A percentile compares a stretch with the other conserved stretches of the same genome.
phyloP scores from a whole-genome alignment of 2,113 vertebrate species.

The Nibea coibor region DNA sequence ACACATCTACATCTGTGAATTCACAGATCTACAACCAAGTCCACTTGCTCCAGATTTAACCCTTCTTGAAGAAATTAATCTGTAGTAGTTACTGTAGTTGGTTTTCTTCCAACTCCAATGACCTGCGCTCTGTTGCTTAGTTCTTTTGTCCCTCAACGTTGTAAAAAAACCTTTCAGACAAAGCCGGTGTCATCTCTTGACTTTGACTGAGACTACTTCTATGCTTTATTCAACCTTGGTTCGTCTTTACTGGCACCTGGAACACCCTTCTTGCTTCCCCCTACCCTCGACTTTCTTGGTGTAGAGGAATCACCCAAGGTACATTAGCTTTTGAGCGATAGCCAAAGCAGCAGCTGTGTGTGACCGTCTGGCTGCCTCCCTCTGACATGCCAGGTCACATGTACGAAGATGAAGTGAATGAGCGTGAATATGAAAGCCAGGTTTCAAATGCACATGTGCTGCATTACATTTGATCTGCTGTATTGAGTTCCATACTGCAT shows the following conservation, averaged over 20 bases:
- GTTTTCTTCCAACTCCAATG: too few relatives aligned
- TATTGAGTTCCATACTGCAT: neutral
- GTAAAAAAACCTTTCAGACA: neutral
- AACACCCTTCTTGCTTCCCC: neutral
- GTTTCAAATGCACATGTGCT: neutral
- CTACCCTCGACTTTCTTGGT: neutral
- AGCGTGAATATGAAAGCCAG: neutral
- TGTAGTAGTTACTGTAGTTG: too few relatives aligned
- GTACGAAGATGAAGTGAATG: constrained; percentile 28
- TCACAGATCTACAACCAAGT: too few relatives aligned
- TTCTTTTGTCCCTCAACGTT: neutral
- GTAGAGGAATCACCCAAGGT: constrained; percentile 59
- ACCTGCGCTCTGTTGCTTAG: too few relatives aligned
- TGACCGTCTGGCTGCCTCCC: constrained; percentile 56
- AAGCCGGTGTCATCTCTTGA: neutral
- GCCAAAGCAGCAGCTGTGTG: constrained; percentile 74
- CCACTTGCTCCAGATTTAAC: too few relatives aligned
- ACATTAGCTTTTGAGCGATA: constrained; percentile 68
- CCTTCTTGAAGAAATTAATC: too few relatives aligned
- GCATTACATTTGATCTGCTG: neutral
- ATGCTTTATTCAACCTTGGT: neutral
- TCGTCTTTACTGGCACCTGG: neutral
- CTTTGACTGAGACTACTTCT: neutral
- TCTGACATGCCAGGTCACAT: constrained; percentile 58
- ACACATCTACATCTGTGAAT: too few relatives aligned